A percentile compares a stretch with the other conserved stretches of the same genome.
These are phyloP conservation scores for Monomorium pharaonis DNA, from an alignment of 1,140 invertebrate genomes.

Conservation along the genomic window DNA sequence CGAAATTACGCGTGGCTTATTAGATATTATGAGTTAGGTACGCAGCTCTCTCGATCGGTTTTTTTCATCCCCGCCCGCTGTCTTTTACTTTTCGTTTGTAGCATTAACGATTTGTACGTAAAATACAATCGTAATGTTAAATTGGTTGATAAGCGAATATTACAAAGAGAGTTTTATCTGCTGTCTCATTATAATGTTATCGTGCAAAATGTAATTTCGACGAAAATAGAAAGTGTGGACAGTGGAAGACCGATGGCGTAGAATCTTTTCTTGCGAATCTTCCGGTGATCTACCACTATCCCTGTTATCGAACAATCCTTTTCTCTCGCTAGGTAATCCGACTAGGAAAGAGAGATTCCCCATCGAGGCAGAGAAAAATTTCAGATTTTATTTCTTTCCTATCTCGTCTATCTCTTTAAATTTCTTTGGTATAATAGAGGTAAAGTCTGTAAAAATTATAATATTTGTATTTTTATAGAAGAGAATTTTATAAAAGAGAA, in stretches of 20 bases:
- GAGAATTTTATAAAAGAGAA: too few relatives aligned
- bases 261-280: conserved; percentile 37
- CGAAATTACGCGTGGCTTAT: conserved; percentile 52
- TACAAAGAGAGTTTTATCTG: conserved; percentile 11
- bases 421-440: neutral
- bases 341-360: conserved; percentile 31
- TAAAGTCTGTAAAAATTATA: conserved; percentile 33
- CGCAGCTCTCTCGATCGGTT: conserved; percentile 19
- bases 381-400: conserved; percentile 39
- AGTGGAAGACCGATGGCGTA: conserved; percentile 23
- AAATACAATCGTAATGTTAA: conserved; percentile 49
- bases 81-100: neutral
- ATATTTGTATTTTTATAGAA: neutral
- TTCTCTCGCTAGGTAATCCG: conserved; percentile 50
- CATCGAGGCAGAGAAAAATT: conserved; percentile 38
- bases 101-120: conserved; percentile 38
- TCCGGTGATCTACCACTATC: conserved; percentile 44
- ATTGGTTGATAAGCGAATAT: conserved; percentile 57
- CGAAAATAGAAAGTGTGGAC: conserved; percentile 13
- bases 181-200: conserved; percentile 33
- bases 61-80: neutral
- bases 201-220: conserved; percentile 31
- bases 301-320: conserved; percentile 44
- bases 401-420: neutral
- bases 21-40: conserved; percentile 16